A percentile compares a stretch with the other conserved stretches of the same genome.
Conservation (phyloP, 1,140 invertebrate species). For the Condylostylus longicornis region DNA sequence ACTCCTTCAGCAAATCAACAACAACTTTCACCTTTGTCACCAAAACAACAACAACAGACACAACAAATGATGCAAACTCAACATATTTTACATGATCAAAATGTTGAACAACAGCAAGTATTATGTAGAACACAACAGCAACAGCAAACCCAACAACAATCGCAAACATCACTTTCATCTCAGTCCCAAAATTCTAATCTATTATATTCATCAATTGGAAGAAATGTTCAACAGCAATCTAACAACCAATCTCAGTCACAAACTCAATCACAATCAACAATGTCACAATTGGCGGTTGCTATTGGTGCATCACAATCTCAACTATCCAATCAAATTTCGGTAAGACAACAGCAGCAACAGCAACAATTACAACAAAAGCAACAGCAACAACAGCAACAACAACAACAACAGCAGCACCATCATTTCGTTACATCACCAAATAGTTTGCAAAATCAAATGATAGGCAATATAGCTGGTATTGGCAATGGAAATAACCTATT, state of each 20-base stretch:
- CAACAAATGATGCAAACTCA: conserved; percentile 1
- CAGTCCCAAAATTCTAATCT: neutral
- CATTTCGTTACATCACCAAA: conserved; percentile 2
- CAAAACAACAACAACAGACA: conserved; percentile 9
- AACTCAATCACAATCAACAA: conserved; percentile 1
- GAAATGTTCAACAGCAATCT: conserved; percentile 1
- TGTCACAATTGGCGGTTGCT: conserved; percentile 1
- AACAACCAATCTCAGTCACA: conserved; percentile 3
- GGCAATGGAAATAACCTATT: neutral
- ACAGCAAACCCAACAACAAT: conserved; percentile 9
- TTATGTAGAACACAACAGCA: conserved; percentile 1
- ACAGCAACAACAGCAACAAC: conserved; percentile 4
- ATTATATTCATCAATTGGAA: neutral
- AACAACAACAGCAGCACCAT: conserved; percentile 3
- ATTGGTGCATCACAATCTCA: neutral
- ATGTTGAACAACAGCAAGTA: neutral
- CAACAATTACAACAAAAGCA: conserved; percentile 5
- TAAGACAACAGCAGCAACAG: conserved; percentile 14
- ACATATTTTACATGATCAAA: no score
- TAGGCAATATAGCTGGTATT: neutral
- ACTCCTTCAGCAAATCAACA: conserved; percentile 6
- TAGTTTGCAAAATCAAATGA: neutral
- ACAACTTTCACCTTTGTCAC: conserved; percentile 8
- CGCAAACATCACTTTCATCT: neutral
- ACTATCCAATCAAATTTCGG: no score